Evolutionary conservation across 2,797 vertebrate genomes (phyloP).

Genomic region (Steatocranus sp.): DNA sequence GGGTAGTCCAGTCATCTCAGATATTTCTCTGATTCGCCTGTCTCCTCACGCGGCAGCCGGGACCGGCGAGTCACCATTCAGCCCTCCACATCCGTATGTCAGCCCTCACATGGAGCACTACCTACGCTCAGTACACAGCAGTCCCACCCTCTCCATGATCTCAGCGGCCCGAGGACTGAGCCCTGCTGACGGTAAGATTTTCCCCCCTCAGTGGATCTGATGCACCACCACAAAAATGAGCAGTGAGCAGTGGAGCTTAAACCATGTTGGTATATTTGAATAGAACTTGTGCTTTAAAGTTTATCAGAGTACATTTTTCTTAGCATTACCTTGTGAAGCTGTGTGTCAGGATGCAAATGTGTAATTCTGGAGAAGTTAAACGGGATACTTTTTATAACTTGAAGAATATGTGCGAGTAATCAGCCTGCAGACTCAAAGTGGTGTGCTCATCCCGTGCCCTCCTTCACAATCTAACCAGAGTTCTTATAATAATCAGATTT

Average conservation of each 20-base stretch:
- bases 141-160: constrained; percentile 94
- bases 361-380: background rate
- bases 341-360: background rate
- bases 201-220: background rate
- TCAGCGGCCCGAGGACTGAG: constrained; percentile 93
- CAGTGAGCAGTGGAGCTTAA: background rate
- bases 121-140: constrained; percentile 91
- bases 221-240: background rate
- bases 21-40: constrained; percentile 93
- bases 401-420: background rate
- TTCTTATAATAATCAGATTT: background rate
- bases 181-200: constrained; percentile 87
- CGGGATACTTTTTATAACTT: background rate
- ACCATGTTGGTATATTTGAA: background rate
- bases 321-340: background rate
- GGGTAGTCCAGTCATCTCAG: constrained; percentile 92
- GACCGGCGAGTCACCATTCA: constrained; percentile 86
- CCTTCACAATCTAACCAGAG: background rate
- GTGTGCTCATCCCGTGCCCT: background rate
- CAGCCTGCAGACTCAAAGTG: background rate
- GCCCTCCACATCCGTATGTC: constrained; percentile 85
- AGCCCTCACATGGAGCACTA: constrained; percentile 97
- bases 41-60: constrained; percentile 82
- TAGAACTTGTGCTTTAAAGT: background rate
- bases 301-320: background rate